Conservation (phyloP, 1,140 invertebrate genomes). For the Heliconius congener region DNA sequence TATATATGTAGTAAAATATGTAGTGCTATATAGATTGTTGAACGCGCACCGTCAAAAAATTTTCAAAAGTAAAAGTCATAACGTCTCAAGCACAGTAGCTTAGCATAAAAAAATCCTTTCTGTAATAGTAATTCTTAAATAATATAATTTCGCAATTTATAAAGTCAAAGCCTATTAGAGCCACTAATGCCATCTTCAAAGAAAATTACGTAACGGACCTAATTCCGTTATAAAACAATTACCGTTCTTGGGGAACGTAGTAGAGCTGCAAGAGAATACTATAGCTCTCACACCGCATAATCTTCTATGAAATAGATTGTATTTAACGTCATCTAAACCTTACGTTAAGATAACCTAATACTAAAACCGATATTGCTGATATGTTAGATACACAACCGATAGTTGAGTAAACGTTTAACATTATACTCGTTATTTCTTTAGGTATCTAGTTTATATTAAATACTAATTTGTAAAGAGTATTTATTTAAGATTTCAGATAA, state of each 20-base stretch:
- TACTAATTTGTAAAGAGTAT: too few relatives aligned
- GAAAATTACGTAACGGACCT: conserved; percentile 12
- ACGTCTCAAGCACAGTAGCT: neutral
- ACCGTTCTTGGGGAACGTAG: neutral
- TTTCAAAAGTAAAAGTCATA: too few relatives aligned
- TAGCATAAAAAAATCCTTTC: neutral
- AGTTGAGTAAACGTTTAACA: neutral
- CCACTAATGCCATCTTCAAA: conserved; percentile 10
- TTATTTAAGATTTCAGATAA: too few relatives aligned
- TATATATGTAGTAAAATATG: too few relatives aligned
- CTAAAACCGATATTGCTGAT: neutral
- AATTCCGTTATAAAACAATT: conserved; percentile 17
- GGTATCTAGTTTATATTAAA: too few relatives aligned
- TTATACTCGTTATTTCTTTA: neutral
- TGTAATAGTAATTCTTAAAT: neutral
- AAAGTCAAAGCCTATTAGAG: neutral
- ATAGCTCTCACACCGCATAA: conserved; percentile 6
- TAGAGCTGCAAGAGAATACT: conserved; percentile 11
- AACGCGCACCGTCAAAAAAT: too few relatives aligned
- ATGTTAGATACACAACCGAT: neutral
- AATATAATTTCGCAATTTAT: neutral
- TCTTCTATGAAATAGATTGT: conserved; percentile 16
- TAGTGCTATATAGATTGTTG: too few relatives aligned
- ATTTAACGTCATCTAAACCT: conserved; percentile 17
- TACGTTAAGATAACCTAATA: neutral